Conservation (phyloP, 2,113 vertebrate genomes). For the Neogobius melanostomus region DNA sequence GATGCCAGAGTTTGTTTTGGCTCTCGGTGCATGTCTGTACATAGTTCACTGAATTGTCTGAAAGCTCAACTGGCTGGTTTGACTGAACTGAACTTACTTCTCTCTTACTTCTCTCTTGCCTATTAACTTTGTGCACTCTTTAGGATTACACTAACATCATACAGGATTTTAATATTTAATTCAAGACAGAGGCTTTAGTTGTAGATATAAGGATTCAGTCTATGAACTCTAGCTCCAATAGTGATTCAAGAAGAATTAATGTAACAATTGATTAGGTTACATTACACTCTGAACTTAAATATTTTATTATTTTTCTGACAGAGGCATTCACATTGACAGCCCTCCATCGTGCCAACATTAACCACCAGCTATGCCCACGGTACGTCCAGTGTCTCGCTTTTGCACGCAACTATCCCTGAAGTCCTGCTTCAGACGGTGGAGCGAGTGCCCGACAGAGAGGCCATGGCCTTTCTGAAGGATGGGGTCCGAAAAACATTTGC, state of each 20-base stretch:
- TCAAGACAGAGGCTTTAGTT: too few species aligned
- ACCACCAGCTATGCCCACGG: constrained; percentile 85
- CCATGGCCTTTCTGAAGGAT: constrained; percentile 74
- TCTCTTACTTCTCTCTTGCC: too few species aligned
- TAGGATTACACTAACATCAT: too few species aligned
- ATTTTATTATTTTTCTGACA: constrained; percentile 36
- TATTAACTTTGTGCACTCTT: too few species aligned
- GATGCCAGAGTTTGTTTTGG: background rate
- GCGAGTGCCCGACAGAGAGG: constrained; percentile 78
- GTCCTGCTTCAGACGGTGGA: constrained; percentile 72
- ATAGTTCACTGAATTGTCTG: background rate
- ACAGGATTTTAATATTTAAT: too few species aligned
- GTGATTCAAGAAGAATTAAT: too few species aligned
- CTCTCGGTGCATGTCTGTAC: background rate
- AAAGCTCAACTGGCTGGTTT: too few species aligned
- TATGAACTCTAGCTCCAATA: too few species aligned
- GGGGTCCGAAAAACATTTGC: constrained; percentile 84
- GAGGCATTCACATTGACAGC: constrained; percentile 67
- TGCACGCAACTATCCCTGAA: constrained; percentile 74
- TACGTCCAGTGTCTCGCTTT: constrained; percentile 50
- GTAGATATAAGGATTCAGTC: too few species aligned
- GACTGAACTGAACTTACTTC: too few species aligned
- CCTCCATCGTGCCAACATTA: constrained; percentile 50
- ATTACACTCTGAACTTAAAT: too few species aligned
- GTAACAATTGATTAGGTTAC: too few species aligned